Evolutionary conservation across 1,140 invertebrate genomes (phyloP).

Genomic region (Brachionus sp.): DNA sequence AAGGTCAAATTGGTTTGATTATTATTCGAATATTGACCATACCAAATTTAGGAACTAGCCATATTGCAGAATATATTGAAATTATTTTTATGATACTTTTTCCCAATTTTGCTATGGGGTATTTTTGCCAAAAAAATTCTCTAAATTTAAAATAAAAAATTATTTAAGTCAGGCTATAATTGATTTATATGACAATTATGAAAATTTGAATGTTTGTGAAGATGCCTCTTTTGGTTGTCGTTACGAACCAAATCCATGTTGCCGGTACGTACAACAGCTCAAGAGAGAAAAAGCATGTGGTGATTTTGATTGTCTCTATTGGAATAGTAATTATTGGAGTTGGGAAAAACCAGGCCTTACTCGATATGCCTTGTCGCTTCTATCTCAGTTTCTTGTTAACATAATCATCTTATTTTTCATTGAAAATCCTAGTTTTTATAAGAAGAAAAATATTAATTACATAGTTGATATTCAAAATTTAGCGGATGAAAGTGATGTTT

Average conservation of each 20-base stretch:
- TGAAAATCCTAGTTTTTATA: neutral
- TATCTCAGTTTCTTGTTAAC: neutral
- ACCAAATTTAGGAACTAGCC: constrained; percentile 50
- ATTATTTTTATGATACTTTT: constrained; percentile 56
- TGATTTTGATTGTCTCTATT: constrained; percentile 6
- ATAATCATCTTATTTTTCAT: neutral
- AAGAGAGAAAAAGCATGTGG: constrained; percentile 17
- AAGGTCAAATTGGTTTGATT: constrained; percentile 52
- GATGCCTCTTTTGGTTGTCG: neutral
- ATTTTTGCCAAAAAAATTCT: neutral
- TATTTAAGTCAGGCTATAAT: neutral
- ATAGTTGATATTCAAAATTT: constrained; percentile 5
- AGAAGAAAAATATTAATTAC: neutral
- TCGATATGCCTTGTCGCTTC: neutral
- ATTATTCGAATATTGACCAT: constrained; percentile 52
- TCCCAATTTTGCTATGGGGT: constrained; percentile 54
- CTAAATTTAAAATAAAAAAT: neutral
- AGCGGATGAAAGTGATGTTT: constrained; percentile 7
- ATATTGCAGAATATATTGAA: constrained; percentile 50
- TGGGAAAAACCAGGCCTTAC: constrained; percentile 37
- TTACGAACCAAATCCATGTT: constrained; percentile 23
- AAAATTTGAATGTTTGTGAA: neutral
- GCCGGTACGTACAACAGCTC: neutral
- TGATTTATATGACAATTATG: constrained; percentile 1
- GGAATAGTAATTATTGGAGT: neutral